Evolutionary conservation across 1,140 invertebrate genomes (phyloP), one percentile per base, ranked within the genome.

Genomic region (Hestina assimilis): DNA sequence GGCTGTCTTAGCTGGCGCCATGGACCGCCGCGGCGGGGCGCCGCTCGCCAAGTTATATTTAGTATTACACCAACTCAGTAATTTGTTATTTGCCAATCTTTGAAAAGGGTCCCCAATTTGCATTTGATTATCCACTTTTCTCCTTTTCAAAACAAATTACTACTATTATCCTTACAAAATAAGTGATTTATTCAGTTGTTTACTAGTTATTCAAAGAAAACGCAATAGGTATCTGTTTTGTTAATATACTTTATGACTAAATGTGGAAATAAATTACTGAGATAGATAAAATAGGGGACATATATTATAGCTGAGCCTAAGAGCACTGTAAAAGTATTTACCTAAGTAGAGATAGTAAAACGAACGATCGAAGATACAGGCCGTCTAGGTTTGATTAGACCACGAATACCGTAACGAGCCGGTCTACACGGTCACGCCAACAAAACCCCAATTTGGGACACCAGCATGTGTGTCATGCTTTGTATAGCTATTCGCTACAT

Each of bases 31-130:
- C 47, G 51, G 61, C 28, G 45, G 71, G 72, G 80, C 80, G 78
- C 78, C 76, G 40, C 53, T 66, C 63, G 45, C 61, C 59, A 42
- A 52, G 55, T 67, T 72, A 71, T 72, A 72, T 75, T 72, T 79
- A 75, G 73, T 69, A 47, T 54, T 60, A 45, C 35, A 20, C 29
- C 54, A 59, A 57, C 45, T n/a, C 21, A 20, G 40, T 46, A 24
- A 42, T 51, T 56, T 47, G 54, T 54, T 43, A 54, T 69, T 62
- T 58, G 59, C 58, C 67, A 70, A 69, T 74, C 60, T 51, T 45
- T 52, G 59, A 63, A 72, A 69, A 60, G 59, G 21, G 17, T 17
- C 35, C 14, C 15, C 8, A 42, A 52, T 52, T 52, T 29, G 54
- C 59, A 57, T 33, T 52, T 66, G 61, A 66, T 66, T 59, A 50